Evolutionary conservation across 1,140 invertebrate species (phyloP), one percentile per base, ranked within the genome.

Genomic region (Drosophila auraria): DNA sequence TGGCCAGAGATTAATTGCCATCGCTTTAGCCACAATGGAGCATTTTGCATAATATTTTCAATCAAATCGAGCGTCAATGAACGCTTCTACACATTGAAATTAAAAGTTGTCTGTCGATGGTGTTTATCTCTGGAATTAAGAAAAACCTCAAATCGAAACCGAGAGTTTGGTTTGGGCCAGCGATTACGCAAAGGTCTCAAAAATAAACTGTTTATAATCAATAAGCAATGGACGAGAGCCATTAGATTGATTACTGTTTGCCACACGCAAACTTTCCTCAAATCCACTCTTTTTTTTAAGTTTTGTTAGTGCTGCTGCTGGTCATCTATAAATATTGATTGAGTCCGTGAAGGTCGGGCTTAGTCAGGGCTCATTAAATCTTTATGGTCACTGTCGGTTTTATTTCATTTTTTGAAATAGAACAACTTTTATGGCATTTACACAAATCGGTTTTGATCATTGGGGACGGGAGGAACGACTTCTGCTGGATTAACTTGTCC

Each of bases 1-100:
- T 74, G 42, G 74, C 63, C 79, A 61, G 68, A 82, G 83, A 87
- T 87, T 87, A 87, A 87, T 87, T 87, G 68, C 76, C 59, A 61
- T 40, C 54, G 58, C 57, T 62, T 74, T 62, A 53, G 64, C 54
- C 69, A 49, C 74, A 68, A 59, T 60, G 75, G 78, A 80, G 20
- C 71, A 68, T 83, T 78, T 78, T 87, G 61, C 68, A 89, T 78
- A 83, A 80, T 78, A 64, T 80, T 60, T 73, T 87, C 78, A 80
- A 83, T 84, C 72, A 72, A 82, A 72, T 65, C 51, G 50, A 68
- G 70, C 72, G 81, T 90, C 82, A 89, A 89, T 84, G 86, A 90
- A 89, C 84, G 84, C 81, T 80, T 65, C n/a, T 53, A 72, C 20
- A 68, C 62, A 77, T 77, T 68, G 84, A 89, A 89, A 89, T 73